Evolutionary conservation across 2,888 invertebrate genomes (phyloP), one percentile per base, ranked within the genome.

Genomic region (Taphrorychus bicolor): DNA sequence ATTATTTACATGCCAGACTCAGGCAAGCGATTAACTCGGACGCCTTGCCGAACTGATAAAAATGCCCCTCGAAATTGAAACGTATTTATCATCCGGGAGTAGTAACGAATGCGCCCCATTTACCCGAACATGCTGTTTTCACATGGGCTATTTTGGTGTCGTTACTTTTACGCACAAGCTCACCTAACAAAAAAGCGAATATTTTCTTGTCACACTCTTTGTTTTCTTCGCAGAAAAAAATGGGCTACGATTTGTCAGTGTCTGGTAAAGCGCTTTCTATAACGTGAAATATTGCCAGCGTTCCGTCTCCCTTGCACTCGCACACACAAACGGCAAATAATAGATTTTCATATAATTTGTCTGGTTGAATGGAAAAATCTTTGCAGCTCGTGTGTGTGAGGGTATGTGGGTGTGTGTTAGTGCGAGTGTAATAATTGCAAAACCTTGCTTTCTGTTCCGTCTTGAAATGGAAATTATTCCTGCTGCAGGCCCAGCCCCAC

Each of bases 81-180:
- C 17, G 45, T 45, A 45, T 45, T 45, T 45, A 16, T 45, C 45
- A 45, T 51, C 9, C 51, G 18, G 9, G 51, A 19, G 19, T 19
- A 21, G 53, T 65, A 65, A 65, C 54, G 59, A 58, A 65, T 65
- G 65, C 32, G 32, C 53, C 54, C 65, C 65, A 65, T 65, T 65
- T 59, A 65, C 19, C n/a, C 65, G 59, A 65, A 65, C 65, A 59
- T 54, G 53, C 58, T 65, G 54, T 65, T 59, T 56, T 49, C 59
- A 65, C 65, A 59, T 54, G 53, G 40, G 58, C 57, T 64, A 64
- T 64, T 58, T 58, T 42, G 18, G 22, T 64, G 64, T 64, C 58
- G 58, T 64, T 64, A 64, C 64, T 58, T 64, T 64, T 64, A 64
- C 64, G 59, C 64, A 64, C 58, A 58, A 59, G 45, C 59, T 64